These are phyloP conservation scores for Drosophila varians DNA, from an alignment of 1,140 invertebrate species.

Conservation along the genomic window DNA sequence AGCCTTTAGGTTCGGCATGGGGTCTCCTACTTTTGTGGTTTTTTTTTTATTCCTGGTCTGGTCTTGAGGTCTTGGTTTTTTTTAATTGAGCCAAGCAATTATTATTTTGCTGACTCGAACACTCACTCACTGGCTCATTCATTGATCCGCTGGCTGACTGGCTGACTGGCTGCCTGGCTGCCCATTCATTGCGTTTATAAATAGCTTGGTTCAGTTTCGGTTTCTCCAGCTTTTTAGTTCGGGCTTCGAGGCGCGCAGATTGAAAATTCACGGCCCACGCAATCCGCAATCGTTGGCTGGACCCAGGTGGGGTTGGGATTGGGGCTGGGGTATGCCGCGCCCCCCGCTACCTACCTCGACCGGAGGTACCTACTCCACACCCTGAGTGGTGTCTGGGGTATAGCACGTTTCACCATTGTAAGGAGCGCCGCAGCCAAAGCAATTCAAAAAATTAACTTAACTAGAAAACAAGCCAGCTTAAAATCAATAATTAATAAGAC, in stretches of 20 bases:
- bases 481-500: background rate
- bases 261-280: conserved; percentile 69
- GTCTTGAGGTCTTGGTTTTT: conserved; percentile 20
- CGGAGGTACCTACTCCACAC: background rate
- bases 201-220: conserved; percentile 39
- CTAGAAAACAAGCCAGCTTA: background rate
- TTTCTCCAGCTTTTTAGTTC: background rate
- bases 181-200: conserved; percentile 65
- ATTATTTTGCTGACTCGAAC: conserved; percentile 52
- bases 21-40: conserved; percentile 9
- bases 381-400: conserved; percentile 8
- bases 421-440: background rate
- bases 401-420: conserved; percentile 4
- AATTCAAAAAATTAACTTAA: no score
- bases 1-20: conserved; percentile 38
- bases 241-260: conserved; percentile 36
- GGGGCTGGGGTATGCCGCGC: background rate
- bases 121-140: conserved; percentile 47
- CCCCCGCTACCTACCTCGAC: conserved; percentile 27
- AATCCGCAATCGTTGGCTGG: conserved; percentile 16
- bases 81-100: conserved; percentile 81
- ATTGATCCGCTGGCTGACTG: conserved; percentile 24
- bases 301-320: no score
- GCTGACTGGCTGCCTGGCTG: background rate
- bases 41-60: conserved; percentile 13